phyloP scores from a whole-genome alignment of 1,140 invertebrate species.

The Bombus confusus region DNA sequence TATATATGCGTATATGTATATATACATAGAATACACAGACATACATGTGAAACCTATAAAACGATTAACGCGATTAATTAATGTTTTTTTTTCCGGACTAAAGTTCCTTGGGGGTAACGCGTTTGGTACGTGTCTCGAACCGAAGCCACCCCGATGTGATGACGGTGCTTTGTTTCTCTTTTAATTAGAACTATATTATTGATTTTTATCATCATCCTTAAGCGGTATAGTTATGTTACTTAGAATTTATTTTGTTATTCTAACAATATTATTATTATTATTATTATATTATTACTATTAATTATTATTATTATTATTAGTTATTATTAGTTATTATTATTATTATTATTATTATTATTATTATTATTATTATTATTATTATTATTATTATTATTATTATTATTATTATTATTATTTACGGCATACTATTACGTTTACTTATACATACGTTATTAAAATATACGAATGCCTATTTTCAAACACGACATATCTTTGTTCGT shows the following conservation, averaged over 20 bases:
- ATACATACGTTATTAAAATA: slow-evolving; percentile 75
- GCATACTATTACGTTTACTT: slow-evolving; percentile 74
- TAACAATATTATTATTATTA: slow-evolving; percentile 60
- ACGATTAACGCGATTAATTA: slow-evolving; percentile 33
- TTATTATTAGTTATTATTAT: slow-evolving; percentile 52
- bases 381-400: slow-evolving; percentile 57
- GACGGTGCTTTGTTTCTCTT: slow-evolving; percentile 82
- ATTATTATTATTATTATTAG: slow-evolving; percentile 45
- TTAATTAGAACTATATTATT: slow-evolving; percentile 61
- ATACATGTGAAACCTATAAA: slow-evolving; percentile 23
- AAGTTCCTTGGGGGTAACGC: slow-evolving; percentile 78
- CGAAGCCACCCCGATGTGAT: slow-evolving; percentile 78
- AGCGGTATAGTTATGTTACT: slow-evolving; percentile 43
- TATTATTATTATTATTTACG: slow-evolving; percentile 63
- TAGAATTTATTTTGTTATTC: slow-evolving; percentile 66
- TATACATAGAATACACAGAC: slow-evolving; percentile 3
- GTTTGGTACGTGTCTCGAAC: slow-evolving; percentile 64
- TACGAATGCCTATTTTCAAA: slow-evolving; percentile 77
- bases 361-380: slow-evolving; percentile 61
- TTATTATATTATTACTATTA: slow-evolving; percentile 61
- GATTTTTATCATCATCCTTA: slow-evolving; percentile 49
- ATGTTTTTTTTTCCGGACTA: slow-evolving; percentile 75
- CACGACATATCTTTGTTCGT: slow-evolving; percentile 43
- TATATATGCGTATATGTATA: not conserved
- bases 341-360: slow-evolving; percentile 58